Evolutionary conservation across 1,140 invertebrate species (phyloP).

Genomic region (Camponotus vicinus): DNA sequence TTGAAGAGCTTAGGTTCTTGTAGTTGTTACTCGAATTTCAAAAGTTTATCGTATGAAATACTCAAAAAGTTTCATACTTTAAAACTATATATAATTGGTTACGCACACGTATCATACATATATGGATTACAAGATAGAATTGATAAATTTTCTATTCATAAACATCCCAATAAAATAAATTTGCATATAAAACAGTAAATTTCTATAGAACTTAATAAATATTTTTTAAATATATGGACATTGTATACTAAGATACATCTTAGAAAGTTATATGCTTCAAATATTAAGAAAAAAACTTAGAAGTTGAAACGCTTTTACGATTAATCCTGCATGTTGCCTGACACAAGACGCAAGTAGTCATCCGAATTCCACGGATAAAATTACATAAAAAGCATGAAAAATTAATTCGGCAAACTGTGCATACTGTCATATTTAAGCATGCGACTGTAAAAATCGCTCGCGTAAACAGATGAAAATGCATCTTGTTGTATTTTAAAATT

Average conservation of each 20-base stretch:
- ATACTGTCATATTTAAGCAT: not conserved
- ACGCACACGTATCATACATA: too few species aligned
- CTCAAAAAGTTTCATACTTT: too few species aligned
- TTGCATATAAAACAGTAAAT: not conserved
- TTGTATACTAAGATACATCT: not conserved
- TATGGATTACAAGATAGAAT: too few species aligned
- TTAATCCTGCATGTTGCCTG: not conserved
- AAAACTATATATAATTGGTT: too few species aligned
- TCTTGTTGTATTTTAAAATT: conserved; percentile 49
- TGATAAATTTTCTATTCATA: too few species aligned
- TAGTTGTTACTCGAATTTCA: too few species aligned
- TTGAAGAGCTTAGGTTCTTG: not conserved
- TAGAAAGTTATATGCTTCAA: not conserved
- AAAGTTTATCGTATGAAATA: too few species aligned
- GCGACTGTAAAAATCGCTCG: conserved; percentile 38
- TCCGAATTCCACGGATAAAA: conserved; percentile 14
- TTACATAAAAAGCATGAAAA: not conserved
- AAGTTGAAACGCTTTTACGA: conserved; percentile 20
- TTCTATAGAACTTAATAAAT: not conserved
- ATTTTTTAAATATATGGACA: not conserved
- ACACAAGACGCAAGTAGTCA: not conserved
- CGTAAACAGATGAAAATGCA: conserved; percentile 50
- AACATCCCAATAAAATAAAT: not conserved
- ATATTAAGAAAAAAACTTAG: conserved; percentile 5
- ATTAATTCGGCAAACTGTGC: conserved; percentile 10